Base-by-base conservation (phyloP, 2,888 invertebrate genomes). In the Calameuta idolon region DNA sequence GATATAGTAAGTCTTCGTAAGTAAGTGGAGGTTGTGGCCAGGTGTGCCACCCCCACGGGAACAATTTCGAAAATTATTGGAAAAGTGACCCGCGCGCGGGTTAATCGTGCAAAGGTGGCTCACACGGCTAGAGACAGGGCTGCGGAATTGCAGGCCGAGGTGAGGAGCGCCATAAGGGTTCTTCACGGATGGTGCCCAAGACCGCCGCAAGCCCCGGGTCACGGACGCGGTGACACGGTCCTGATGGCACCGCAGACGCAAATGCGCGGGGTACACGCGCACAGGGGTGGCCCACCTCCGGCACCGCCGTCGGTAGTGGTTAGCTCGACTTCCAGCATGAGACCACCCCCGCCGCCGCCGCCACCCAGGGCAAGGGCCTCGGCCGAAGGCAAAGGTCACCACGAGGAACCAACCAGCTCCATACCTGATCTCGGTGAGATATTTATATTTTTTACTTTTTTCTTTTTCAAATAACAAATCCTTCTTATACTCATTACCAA, bases 391-490 rank as follows among this genome's bases (percentile, higher is more conserved):
- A 94, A 90, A 81, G 90, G 90, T 81, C 92, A 92, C 83, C 93
- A 95, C 91, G 97, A 97, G 92, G 96, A 97, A 91, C 96, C 97
- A 15, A 96, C 96, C 85, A 96, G 96, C 93, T 97, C 97, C 86
- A 97, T 97, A 92, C 97, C 97, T 83, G 97, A 97, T 94, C 93
- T 97, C 93, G 97, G 97, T 97, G 91, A 95, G 96, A 93, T 78
- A 34, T 12, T 31, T 15, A 12, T 23, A 55, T 0, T 9, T 55
- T 40, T 9, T 55, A n/a, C 5, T 4, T 15, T 40, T 15, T 15
- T 15, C n/a, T 0, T 40, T 40, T 35, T 11, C 11, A 15, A 15
- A 23, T 23, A 37, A 37, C 12, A 5, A 40, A 23, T 40, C 15
- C 5, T 55, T 2, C 2, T 55, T 2, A 1, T 55, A 23, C 55